A percentile compares a stretch with the other conserved stretches of the same genome.
Evolutionary conservation across 53 echinoderm and acorn worm species (phyloP).

Genomic region (Paracentrotus lividus): DNA sequence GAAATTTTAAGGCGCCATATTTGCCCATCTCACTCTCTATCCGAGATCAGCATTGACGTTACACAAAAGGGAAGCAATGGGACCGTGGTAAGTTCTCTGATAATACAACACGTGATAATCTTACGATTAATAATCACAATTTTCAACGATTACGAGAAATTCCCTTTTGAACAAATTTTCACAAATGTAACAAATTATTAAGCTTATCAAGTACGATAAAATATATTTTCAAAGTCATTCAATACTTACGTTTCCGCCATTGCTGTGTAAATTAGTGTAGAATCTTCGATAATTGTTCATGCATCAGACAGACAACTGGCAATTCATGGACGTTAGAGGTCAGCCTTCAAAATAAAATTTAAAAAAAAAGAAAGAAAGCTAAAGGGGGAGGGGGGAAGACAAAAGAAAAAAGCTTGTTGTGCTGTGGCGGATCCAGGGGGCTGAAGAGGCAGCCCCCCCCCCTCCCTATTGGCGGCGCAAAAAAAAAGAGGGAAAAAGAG

Average conservation of each 20-base stretch:
- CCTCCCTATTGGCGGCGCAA: too few species aligned
- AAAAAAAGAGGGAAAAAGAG: too few species aligned
- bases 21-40: too few species aligned
- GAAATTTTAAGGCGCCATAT: too few species aligned
- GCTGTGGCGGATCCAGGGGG: too few species aligned
- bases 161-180: neutral
- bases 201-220: neutral
- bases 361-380: neutral
- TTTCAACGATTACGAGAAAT: neutral
- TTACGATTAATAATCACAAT: neutral
- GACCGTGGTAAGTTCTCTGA: neutral
- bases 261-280: neutral
- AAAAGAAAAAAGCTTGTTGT: neutral
- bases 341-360: too few species aligned
- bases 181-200: neutral
- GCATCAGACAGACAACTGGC: neutral
- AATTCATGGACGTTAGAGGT: too few species aligned
- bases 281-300: neutral
- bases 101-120: neutral
- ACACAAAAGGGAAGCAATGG: neutral
- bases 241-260: slow-evolving; percentile 36
- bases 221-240: neutral
- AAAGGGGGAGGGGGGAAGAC: neutral
- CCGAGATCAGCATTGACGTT: neutral
- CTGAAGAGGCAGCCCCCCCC: too few species aligned